A percentile compares a stretch with the other conserved stretches of the same genome.
phyloP scores from a whole-genome alignment of 2,797 vertebrate species.

The Gymnopithys bicolor region DNA sequence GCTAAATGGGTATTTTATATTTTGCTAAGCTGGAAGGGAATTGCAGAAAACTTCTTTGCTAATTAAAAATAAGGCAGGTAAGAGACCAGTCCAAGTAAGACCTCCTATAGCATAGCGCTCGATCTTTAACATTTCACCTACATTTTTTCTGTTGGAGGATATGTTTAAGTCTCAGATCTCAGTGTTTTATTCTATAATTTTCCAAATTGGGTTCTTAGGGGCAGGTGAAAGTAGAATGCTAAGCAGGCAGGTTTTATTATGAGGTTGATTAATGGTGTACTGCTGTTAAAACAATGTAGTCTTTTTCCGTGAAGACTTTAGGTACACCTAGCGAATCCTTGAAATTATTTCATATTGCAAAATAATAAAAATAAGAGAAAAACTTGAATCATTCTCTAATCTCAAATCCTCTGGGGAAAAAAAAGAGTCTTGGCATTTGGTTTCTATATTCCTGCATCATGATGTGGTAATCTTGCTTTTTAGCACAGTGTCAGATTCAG shows the following conservation, averaged over 20 bases:
- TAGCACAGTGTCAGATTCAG: neutral
- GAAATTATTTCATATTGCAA: neutral
- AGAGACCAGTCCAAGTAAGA: neutral
- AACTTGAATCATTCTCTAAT: neutral
- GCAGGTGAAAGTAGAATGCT: neutral
- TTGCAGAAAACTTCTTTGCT: neutral
- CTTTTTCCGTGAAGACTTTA: neutral
- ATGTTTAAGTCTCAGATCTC: neutral
- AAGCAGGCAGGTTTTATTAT: neutral
- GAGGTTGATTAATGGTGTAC: neutral
- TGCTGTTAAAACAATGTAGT: neutral
- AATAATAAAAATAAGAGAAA: neutral
- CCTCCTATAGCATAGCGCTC: neutral
- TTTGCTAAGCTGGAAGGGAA: neutral
- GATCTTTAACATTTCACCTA: neutral
- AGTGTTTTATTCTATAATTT: neutral
- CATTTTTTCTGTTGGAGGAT: neutral
- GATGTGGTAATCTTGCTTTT: neutral
- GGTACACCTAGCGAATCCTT: neutral
- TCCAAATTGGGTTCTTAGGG: neutral
- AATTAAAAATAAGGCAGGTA: neutral
- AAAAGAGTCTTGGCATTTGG: neutral
- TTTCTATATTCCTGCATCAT: neutral
- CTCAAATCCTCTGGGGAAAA: neutral
- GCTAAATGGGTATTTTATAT: neutral